phyloP scores from a whole-genome alignment of 2,113 vertebrate species.

The Athene noctua region DNA sequence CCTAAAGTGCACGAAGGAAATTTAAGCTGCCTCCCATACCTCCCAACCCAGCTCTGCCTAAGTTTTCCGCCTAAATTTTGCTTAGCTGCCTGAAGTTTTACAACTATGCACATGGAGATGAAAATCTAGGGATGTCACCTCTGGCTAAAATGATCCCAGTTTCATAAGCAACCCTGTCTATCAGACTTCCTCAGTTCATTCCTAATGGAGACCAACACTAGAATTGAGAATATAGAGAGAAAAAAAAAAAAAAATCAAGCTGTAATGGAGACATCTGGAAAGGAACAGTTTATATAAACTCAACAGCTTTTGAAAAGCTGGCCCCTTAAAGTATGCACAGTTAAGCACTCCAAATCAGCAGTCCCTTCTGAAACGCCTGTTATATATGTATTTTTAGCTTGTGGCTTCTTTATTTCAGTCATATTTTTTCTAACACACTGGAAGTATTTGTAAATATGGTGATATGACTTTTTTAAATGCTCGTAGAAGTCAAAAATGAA shows the following conservation, averaged over 20 bases:
- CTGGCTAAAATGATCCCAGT: not conserved
- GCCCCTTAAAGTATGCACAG: not conserved
- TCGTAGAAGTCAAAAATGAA: not conserved
- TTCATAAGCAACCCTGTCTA: not conserved
- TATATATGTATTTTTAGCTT: conserved; percentile 2
- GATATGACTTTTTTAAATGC: not conserved
- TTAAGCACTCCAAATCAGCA: not conserved
- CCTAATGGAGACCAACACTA: not conserved
- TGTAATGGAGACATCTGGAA: conserved; percentile 3
- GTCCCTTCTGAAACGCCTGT: not conserved
- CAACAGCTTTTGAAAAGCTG: conserved; percentile 18
- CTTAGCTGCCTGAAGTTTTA: not conserved
- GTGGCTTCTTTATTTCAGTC: not conserved
- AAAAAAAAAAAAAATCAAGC: not conserved
- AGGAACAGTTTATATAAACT: not conserved
- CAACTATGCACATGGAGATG: not conserved
- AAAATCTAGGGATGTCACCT: not conserved
- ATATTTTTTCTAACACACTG: not conserved
- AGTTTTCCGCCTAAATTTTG: not conserved
- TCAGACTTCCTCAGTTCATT: not conserved
- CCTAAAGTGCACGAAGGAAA: not conserved
- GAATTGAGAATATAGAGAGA: not conserved
- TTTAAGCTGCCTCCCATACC: not conserved
- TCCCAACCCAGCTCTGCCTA: not conserved
- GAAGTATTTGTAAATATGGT: not conserved